Evolutionary conservation across 2,113 vertebrate species (phyloP).

Genomic region (Varanus salvator): DNA sequence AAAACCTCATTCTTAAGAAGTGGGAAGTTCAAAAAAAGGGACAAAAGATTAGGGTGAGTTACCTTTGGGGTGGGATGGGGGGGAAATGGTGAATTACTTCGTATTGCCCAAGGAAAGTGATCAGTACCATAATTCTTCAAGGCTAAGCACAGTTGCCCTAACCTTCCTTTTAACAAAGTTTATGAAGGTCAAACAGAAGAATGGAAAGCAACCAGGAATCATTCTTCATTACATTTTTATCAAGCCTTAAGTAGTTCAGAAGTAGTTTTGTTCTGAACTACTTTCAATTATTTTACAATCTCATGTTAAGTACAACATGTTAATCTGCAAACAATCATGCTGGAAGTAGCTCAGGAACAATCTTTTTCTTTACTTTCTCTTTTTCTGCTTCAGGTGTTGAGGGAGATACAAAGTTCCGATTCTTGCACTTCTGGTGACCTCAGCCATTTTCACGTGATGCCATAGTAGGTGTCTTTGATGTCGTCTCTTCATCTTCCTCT

Average conservation of each 20-base stretch:
- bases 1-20: background rate
- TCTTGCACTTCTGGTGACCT: too few relatives aligned
- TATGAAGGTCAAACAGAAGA: background rate
- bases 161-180: background rate
- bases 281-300: too few relatives aligned
- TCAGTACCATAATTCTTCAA: background rate
- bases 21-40: background rate
- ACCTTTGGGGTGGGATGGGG: too few relatives aligned
- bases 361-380: too few relatives aligned
- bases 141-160: background rate
- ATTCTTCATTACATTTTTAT: background rate
- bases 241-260: background rate
- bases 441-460: too few relatives aligned
- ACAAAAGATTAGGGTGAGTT: background rate
- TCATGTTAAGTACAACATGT: background rate
- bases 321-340: background rate
- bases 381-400: too few relatives aligned
- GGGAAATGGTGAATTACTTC: background rate
- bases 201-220: background rate
- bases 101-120: too few relatives aligned
- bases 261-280: too few relatives aligned
- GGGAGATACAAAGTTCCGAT: too few relatives aligned
- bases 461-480: too few relatives aligned
- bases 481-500: too few relatives aligned
- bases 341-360: background rate